Conservation (phyloP, 1,140 invertebrate species). For the Penaeus chinensis region DNA sequence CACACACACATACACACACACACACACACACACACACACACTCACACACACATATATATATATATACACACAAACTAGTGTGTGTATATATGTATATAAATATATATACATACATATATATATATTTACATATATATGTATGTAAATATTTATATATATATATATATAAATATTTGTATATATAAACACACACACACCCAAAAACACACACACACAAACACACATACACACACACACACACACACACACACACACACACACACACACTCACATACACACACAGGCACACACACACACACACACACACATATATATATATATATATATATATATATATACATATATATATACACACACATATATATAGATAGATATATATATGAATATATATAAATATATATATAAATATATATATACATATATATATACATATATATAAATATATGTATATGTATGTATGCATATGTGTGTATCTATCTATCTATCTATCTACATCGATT, state of each 20-base stretch:
- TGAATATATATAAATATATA: neutral
- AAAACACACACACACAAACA: no score
- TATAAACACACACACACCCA: no score
- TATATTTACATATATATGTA: no score
- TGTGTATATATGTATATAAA: no score
- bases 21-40: no score
- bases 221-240: no score
- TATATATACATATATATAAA: neutral
- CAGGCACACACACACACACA: constrained; percentile 3
- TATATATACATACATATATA: no score
- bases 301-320: neutral
- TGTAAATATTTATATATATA: no score
- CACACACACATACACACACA: no score
- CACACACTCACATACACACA: no score
- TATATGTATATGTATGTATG: neutral
- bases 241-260: constrained; percentile 12
- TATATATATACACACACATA: neutral
- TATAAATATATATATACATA: neutral
- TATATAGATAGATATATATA: neutral
- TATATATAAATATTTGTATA: no score
- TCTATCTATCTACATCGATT: neutral
- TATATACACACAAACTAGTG: neutral
- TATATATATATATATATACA: neutral
- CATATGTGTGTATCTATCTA: neutral
- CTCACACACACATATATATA: neutral